Base-by-base conservation (phyloP, 2,113 vertebrate genomes). In the Herpetotheres cachinnans region DNA sequence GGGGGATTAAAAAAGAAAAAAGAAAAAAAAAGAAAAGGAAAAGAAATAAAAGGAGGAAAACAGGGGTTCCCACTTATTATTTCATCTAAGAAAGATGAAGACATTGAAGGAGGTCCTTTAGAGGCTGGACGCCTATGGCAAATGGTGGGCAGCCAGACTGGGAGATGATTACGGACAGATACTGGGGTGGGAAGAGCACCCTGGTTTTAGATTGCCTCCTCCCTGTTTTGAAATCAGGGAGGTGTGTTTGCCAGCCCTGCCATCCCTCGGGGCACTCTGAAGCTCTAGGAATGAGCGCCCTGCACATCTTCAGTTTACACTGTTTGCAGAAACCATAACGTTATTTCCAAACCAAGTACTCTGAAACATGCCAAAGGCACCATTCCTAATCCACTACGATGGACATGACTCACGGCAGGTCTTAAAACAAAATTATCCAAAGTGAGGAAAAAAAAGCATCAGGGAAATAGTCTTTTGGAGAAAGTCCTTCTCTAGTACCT, bases 291-390 rank as follows among this genome's bases (percentile, higher is more conserved):
- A 96, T 49, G 81, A 95, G 62, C 0, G 0, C 44, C 91, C 91
- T 91, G 93, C 89, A 93, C 93, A 95, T 97, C 97, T 95, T 97
- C 91, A 86, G 84, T 91, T 95, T 95, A 93, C 78, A 77, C 81
- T 80, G 38, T 81, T 95, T 91, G 94, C 93, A 97, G 96, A 93
- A 95, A 96, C 87, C 91, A 77, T 88, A 96, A 91, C 11, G 5
- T 81, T 94, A 88, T 95, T 97, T 97, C 94, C 93, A 97, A 97
- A 93, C 84, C 78, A 17, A 97, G 95, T 83, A 22, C 63, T 73
- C 67, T 81, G 87, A 95, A 97, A 90, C 84, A 96, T 56, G 96
- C 96, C 97, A 97, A 97, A 96, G 89, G 96, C 89, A 96, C 87
- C 94, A 88, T 91, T 97, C 97, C 93, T 96, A 94, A 96, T 93